Percentiles rank a stretch among this genome's conserved stretches.
Conservation (phyloP, 2,888 invertebrate genomes). For the Endotricha flammealis region DNA sequence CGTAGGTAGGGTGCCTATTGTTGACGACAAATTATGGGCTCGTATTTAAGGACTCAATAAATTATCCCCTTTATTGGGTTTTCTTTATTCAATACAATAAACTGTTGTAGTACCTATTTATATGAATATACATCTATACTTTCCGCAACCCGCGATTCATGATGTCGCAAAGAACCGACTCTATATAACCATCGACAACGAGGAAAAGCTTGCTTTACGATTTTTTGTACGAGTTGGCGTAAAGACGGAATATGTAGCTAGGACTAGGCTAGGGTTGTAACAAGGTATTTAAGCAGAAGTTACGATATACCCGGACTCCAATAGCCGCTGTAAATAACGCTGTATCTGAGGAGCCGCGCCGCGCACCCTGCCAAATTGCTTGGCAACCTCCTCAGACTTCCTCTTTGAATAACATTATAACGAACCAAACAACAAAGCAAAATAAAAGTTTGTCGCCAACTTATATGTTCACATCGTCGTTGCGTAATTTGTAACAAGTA, state of each 20-base stretch:
- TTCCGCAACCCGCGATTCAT: conserved; percentile 10
- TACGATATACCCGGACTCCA: conserved; percentile 56
- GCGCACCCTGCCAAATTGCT: conserved; percentile 68
- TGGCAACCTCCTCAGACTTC: conserved; percentile 70
- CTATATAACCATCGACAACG: conserved; percentile 19
- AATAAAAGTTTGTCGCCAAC: conserved; percentile 42
- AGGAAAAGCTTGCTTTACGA: conserved; percentile 28
- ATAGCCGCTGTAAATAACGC: conserved; percentile 66
- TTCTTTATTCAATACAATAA: conserved; percentile 20
- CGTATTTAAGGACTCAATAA: conserved; percentile 53
- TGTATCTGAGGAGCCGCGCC: conserved; percentile 58
- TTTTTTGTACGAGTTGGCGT: conserved; percentile 31
- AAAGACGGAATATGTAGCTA: conserved; percentile 35
- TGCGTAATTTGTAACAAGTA: conserved; percentile 11
- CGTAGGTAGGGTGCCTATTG: conserved; percentile 43
- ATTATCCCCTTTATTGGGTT: conserved; percentile 46
- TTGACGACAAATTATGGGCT: conserved; percentile 56
- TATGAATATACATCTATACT: conserved; percentile 2
- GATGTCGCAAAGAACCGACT: conserved; percentile 16
- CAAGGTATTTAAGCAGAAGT: conserved; percentile 69
- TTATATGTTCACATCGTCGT: conserved; percentile 19
- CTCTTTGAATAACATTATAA: conserved; percentile 72
- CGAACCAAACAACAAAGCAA: conserved; percentile 57
- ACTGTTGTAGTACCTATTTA: too few species aligned
- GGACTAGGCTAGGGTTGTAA: conserved; percentile 38